Conservation (phyloP, 2,797 vertebrate genomes). For the Trachurus trachurus region DNA sequence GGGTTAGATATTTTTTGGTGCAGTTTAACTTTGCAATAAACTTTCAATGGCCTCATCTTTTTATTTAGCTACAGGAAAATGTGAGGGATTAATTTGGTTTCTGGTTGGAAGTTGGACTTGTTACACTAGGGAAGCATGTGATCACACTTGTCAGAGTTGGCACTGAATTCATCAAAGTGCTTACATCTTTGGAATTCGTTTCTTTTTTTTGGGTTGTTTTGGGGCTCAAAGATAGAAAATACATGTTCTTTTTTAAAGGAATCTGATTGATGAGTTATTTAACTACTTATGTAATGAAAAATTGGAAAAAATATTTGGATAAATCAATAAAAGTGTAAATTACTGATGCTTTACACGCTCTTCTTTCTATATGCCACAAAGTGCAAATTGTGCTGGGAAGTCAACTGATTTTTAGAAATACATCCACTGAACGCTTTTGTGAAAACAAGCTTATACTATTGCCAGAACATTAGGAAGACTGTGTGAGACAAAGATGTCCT, state of each 20-base stretch:
- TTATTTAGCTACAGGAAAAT: neutral
- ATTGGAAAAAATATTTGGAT: slow-evolving; percentile 16
- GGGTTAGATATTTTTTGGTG: neutral
- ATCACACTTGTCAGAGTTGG: slow-evolving; percentile 45
- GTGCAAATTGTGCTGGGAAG: slow-evolving; percentile 84
- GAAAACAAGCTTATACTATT: slow-evolving; percentile 74
- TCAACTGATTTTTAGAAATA: slow-evolving; percentile 68
- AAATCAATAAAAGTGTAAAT: slow-evolving; percentile 25
- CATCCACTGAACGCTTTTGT: slow-evolving; percentile 55
- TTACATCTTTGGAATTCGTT: slow-evolving; percentile 70
- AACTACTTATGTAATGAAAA: slow-evolving; percentile 38
- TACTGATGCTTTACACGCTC: slow-evolving; percentile 18
- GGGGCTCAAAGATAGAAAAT: slow-evolving; percentile 19
- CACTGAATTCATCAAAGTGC: slow-evolving; percentile 74
- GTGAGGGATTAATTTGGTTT: slow-evolving; percentile 1
- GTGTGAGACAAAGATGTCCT: slow-evolving; percentile 79
- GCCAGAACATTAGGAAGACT: slow-evolving; percentile 89
- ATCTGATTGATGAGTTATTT: slow-evolving; percentile 53
- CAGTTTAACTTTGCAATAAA: neutral
- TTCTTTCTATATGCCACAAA: slow-evolving; percentile 63
- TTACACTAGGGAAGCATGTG: slow-evolving; percentile 14
- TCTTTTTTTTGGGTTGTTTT: slow-evolving; percentile 15
- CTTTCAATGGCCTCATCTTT: slow-evolving; percentile 14
- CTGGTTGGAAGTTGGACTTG: slow-evolving; percentile 12
- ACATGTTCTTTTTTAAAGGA: slow-evolving; percentile 30